A percentile compares a stretch with the other conserved stretches of the same genome.
Evolutionary conservation across 1,140 invertebrate genomes (phyloP).

Genomic region (Thaumatotibia leucotreta): DNA sequence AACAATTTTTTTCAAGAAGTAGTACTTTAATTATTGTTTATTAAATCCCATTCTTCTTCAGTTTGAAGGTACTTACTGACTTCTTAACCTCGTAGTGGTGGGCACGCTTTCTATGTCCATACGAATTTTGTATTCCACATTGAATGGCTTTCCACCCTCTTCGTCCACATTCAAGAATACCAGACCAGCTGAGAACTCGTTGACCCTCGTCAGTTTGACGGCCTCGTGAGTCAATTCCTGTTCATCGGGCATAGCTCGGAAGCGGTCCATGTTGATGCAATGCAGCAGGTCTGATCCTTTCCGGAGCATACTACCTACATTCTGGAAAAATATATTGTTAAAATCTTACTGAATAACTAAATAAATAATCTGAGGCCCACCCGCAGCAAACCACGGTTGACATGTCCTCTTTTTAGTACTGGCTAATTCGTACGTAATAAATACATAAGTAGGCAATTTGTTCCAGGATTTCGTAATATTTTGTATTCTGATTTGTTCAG

Average conservation of each 20-base stretch:
- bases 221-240: slow-evolving; percentile 74
- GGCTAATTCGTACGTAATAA: no score
- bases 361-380: no score
- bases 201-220: slow-evolving; percentile 72
- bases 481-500: no score
- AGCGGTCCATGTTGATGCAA: slow-evolving; percentile 79
- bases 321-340: slow-evolving; percentile 27
- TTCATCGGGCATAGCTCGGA: slow-evolving; percentile 72
- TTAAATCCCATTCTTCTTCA: no score
- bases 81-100: slow-evolving; percentile 78
- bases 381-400: no score
- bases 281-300: slow-evolving; percentile 73
- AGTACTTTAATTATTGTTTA: no score
- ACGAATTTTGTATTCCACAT: slow-evolving; percentile 79
- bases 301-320: slow-evolving; percentile 38
- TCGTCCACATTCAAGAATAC: slow-evolving; percentile 60
- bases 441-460: no score
- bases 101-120: slow-evolving; percentile 84
- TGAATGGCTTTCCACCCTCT: slow-evolving; percentile 41
- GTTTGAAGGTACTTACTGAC: slow-evolving; percentile 60
- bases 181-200: slow-evolving; percentile 78
- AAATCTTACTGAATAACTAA: no score
- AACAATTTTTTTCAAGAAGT: no score
- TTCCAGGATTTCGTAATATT: no score
- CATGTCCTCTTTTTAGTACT: no score